These are phyloP conservation scores for Paraescarpia echinospica DNA, from an alignment of 1,140 invertebrate species.

Conservation along the genomic window DNA sequence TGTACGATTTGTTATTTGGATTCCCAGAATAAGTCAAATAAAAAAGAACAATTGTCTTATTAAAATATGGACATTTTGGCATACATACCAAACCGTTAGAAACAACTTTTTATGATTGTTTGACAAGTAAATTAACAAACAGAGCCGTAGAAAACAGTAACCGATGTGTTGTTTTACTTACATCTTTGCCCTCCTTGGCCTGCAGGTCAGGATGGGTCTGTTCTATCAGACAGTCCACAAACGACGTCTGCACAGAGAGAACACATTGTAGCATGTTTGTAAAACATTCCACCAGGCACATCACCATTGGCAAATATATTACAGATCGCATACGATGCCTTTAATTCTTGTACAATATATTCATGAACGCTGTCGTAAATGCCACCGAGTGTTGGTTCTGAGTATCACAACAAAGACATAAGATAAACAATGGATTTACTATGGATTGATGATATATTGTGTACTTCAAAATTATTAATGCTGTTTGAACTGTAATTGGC, in stretches of 20 bases:
- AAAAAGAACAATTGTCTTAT: too few relatives aligned
- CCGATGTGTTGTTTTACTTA: conserved; percentile 38
- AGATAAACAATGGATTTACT: not conserved
- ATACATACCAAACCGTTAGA: too few relatives aligned
- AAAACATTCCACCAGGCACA: not conserved
- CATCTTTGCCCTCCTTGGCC: conserved; percentile 62
- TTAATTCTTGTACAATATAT: not conserved
- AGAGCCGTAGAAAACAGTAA: not conserved
- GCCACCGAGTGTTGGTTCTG: not conserved
- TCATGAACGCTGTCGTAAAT: not conserved
- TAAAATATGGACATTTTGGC: too few relatives aligned
- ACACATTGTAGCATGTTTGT: not conserved
- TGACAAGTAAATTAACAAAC: not conserved
- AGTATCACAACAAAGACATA: not conserved
- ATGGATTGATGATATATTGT: not conserved
- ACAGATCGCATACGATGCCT: not conserved
- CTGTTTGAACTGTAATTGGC: not conserved
- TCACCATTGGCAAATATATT: not conserved
- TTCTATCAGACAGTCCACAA: conserved; percentile 94
- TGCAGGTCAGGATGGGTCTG: conserved; percentile 92
- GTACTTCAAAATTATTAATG: not conserved
- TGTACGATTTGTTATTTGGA: too few relatives aligned
- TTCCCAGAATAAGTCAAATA: too few relatives aligned
- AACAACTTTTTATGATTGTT: too few relatives aligned
- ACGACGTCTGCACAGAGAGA: conserved; percentile 72